Evolutionary conservation across 2,113 vertebrate genomes (phyloP), one percentile per base, ranked within the genome.

Genomic region (Pseudorasbora parva): DNA sequence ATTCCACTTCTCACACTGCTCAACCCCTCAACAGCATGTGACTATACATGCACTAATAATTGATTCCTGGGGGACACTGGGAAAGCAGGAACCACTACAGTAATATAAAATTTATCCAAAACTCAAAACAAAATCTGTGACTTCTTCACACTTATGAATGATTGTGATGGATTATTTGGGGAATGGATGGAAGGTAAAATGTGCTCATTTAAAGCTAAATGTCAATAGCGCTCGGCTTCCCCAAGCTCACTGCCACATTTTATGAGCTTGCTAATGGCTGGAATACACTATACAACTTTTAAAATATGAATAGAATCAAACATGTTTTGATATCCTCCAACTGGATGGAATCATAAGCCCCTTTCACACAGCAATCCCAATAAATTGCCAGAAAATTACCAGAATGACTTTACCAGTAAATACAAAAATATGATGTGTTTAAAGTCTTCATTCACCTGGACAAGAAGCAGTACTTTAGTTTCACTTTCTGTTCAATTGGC

Each of bases 21-120:
- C 25, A 66, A 21, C 59, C 45, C 19, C 60, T 12, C n/a, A 66
- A 80, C 43, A 80, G 60, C 78, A 80, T 80, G 78, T 33, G 60
- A 51, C 37, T 43, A n/a, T 60, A 78, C 76, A 78, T 80, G 25
- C 1, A 51, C 15, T 49, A 66, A 80, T 47, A 51, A 80, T 27
- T 14, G 25, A 49, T 15, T 64, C 43, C 25, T 21, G 21, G 9
- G 30, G 41, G 77, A 79, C 77, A 59, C 5, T 9, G 12, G 30
- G 59, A 79, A 43, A 64, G 15, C 72, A 75, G 25, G 47, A 54
- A 75, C 19, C 4, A 27, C 47, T 15, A 75, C 41, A 12, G 10
- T 71, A 43, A 71, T 5, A 66, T 33, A 4, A 37, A 17, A 66
- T 37, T 37, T 10, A 66, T 19, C 30, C 30, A 66, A 66, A 66